Base-by-base conservation (phyloP, 2,113 vertebrate species). In the Pedetes capensis region DNA sequence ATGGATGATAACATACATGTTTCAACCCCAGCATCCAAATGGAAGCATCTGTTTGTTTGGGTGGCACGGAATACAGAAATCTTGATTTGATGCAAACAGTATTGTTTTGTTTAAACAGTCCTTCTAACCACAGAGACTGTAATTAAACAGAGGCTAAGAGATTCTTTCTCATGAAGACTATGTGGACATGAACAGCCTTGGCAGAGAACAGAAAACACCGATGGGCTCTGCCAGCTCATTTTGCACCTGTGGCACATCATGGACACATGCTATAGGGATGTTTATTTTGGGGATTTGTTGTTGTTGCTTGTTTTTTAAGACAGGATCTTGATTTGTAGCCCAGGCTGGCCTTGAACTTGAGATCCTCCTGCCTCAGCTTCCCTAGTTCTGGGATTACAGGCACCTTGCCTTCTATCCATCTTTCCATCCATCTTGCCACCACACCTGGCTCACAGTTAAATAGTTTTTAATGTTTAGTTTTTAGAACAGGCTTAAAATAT, bases 11-110 rank as follows among this genome's bases (percentile, higher is more conserved):
- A 66, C 69, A 34, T 51, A 27, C 2, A 13, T 47, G 13, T 14
- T 32, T 51, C 51, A 55, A 22, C 25, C 23, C 53, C 23, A 51
- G 23, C 51, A 25, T 90, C 66, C 59, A n/a, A 1, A 55, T 76
- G n/a, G n/a, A n/a, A n/a, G n/a, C n/a, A n/a, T 94, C 68, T 59
- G 32, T 86, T 87, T 74, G 23, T 59, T 93, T 93, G 89, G 69
- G 8, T 91, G 93, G 61, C 61, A 53, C 18, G 68, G 57, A 82
- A 39, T 32, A 84, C 34, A 89, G 82, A 89, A 92, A 53, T 79
- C 69, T 61, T 90, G 25, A 82, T 76, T 72, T 79, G 83, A 80
- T 75, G 34, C 44, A 91, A 75, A 49, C 17, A 75, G 16, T 29
- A 25, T 32, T n/a, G 25, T n/a, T 44, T 51, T 37, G 10, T 94